Evolutionary conservation across 2,113 vertebrate genomes (phyloP).

Genomic region (Hippolais icterina): DNA sequence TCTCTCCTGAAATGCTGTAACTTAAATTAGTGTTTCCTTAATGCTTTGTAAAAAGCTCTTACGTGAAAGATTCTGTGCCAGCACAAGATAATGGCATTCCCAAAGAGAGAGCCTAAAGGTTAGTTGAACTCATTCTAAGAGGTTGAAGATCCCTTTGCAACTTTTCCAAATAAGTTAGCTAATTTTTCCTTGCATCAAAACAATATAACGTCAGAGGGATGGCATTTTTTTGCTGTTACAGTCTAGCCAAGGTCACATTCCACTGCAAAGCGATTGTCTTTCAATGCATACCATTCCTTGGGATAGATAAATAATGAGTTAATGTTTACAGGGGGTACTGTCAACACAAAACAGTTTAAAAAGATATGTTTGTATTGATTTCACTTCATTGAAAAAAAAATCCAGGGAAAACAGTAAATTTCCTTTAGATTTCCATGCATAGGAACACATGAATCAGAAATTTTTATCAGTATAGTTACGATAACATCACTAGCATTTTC

Average conservation of each 20-base stretch:
- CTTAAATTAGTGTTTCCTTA: neutral
- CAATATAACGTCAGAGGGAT: slow-evolving; percentile 38
- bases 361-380: neutral
- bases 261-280: slow-evolving; percentile 40
- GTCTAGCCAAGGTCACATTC: slow-evolving; percentile 68
- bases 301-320: slow-evolving; percentile 72
- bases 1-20: neutral
- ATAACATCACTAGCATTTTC: neutral
- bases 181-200: slow-evolving; percentile 42
- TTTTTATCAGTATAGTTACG: neutral
- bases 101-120: neutral
- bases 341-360: slow-evolving; percentile 42
- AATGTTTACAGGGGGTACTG: slow-evolving; percentile 59
- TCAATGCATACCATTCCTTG: slow-evolving; percentile 63
- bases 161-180: slow-evolving; percentile 27
- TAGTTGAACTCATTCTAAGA: neutral
- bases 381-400: neutral
- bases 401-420: neutral
- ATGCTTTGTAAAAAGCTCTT: neutral
- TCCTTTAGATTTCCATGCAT: neutral
- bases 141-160: neutral
- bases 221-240: slow-evolving; percentile 52
- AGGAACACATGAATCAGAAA: neutral
- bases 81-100: neutral
- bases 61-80: neutral